Percentiles rank a stretch among this genome's conserved stretches.
Conservation (phyloP, 2,113 vertebrate species). For the Phrynocephalus versicolor region DNA sequence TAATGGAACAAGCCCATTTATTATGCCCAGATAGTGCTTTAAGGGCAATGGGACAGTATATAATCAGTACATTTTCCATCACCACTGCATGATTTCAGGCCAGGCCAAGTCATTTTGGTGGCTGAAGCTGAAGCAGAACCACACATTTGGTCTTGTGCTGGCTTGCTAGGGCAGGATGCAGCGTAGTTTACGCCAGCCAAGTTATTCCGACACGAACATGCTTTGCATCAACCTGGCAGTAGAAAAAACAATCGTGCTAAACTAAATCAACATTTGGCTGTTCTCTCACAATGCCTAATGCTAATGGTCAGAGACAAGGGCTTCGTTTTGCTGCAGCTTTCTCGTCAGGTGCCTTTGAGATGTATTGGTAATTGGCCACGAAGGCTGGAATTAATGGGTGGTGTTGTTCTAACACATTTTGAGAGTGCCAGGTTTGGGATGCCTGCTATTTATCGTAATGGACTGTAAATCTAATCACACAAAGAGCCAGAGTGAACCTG, state of each 20-base stretch:
- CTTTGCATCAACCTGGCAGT: neutral
- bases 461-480: neutral
- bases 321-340: too few relatives aligned
- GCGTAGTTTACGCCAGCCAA: neutral
- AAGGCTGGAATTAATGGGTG: neutral
- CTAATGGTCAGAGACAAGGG: neutral
- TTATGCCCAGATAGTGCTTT: too few relatives aligned
- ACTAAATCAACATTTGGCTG: neutral
- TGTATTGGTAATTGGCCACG: neutral
- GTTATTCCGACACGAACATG: neutral
- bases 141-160: neutral
- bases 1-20: conserved; percentile 8
- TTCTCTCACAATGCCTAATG: neutral
- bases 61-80: too few relatives aligned
- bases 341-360: neutral
- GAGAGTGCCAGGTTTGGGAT: neutral
- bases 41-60: too few relatives aligned
- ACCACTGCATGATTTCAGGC: neutral
- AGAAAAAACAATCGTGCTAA: neutral
- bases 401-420: neutral
- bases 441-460: neutral
- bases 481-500: neutral
- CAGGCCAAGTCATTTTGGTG: neutral
- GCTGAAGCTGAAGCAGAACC: too few relatives aligned
- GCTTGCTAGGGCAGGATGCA: neutral